Evolutionary conservation across 2,888 invertebrate species (phyloP), one percentile per base, ranked within the genome.

Genomic region (Tethea ocularis): DNA sequence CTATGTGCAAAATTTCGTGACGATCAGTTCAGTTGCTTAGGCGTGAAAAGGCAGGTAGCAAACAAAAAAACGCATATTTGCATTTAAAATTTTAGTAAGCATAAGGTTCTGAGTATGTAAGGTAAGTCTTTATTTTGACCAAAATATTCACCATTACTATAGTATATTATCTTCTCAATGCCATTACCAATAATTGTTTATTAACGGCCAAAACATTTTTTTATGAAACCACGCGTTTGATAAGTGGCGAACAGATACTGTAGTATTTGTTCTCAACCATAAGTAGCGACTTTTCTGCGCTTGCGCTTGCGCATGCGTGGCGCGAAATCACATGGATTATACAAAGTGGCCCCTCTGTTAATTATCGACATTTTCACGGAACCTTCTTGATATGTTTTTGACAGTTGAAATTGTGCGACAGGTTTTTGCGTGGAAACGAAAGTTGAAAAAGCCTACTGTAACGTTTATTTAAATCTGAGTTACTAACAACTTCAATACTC

Each of bases 271-370:
- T 38, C n/a, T 38, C n/a, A 1, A 5, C 38, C 7, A n/a, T 4
- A 13, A 38, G 38, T 38, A 10, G 38, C 38, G 38, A 38, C n/a
- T 79, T 71, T 67, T 63, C 68, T 68, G 66, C 58, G 69, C 53
- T 7, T 53, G 66, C 58, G 69, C 53, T 7, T 53, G 57, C 55
- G 8, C 17, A 46, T 54, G 51, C 56, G 38, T 23, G 71, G 74
- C 68, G 73, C 68, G 74, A 78, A 75, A 80, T 75, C 69, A 74
- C 68, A 74, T 70, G 71, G 75, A 72, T 76, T 74, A 71, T 61
- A 68, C 70, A 65, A 71, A 72, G 75, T 71, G 68, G 68, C 58
- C 67, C 65, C 56, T 60, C 64, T 61, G 62, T 69, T 68, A 76
- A 38, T 38, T 38, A 38, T 75, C 60, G 71, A 13, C 20, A n/a